Evolutionary conservation across 2,888 invertebrate species (phyloP), one percentile per base, ranked within the genome.

Genomic region (Aleiodes alternator): DNA sequence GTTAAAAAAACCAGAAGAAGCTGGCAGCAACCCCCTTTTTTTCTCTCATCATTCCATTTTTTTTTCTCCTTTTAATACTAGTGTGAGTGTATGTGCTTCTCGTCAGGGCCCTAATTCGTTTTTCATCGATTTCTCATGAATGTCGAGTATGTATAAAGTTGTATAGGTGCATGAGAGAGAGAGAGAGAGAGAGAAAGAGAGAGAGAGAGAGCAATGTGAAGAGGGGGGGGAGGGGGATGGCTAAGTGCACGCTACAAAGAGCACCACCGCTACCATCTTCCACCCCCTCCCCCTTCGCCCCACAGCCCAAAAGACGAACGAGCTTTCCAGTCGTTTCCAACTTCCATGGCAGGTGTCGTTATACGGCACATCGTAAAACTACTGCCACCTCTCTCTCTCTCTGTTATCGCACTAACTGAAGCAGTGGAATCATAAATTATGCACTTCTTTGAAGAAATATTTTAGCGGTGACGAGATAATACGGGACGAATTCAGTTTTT

Each of bases 111-210:
- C 80, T 86, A 85, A 85, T 86, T 85, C 82, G 83, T 81, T 84
- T 86, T 82, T 81, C 84, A 86, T 86, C 82, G 85, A 84, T 85
- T 86, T 85, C 79, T 80, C 84, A 84, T 85, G 84, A 86, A 86
- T 82, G 80, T 79, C 55, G 72, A 51, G 72, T 61, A 50, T 72
- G 50, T 59, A 50, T 31, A 61, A 56, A 61, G 53, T 51, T 50
- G 50, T 72, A 59, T 72, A 14, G 59, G 51, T 64, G 61, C 11
- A 12, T 6, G 59, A 48, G 14, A 56, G 71, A 8, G 48, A 12
- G 16, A 9, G 71, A 64, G 57, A n/a, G 59, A 48, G 14, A 56
- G 71, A 8, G 59, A 48, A 9, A 56, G 71, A 8, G 59, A 48
- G 14, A 56, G 71, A 8, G 48, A 12, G 23, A 9, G 71, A 64